Evolutionary conservation across 23 tunicate genomes (phyloP), one percentile per base, ranked within the genome.

Genomic region (Clavelina lepadiformis): DNA sequence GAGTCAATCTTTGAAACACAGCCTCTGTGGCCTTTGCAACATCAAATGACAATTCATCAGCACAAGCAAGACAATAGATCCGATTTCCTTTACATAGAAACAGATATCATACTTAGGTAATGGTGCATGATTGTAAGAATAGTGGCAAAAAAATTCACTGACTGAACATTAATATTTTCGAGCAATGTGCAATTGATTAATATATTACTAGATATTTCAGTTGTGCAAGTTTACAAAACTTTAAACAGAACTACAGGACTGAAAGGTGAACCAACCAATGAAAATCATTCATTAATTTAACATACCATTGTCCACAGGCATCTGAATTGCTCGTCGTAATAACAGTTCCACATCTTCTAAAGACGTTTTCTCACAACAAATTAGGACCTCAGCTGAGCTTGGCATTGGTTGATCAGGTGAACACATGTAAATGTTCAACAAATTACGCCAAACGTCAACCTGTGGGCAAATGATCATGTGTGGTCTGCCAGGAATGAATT

Each of bases 31-130:
- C 81, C 38, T 46, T 37, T 25, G 91, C 80, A 46, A 68, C 77
- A 49, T 75, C 75, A 67, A 83, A 83, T 19, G 20, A 15, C 1
- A 83, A 34, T 25, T 67, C 59, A 50, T 83, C 91, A 45, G 91
- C 91, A 68, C 80, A 83, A 2, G 82, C 91, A 24, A 74, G 68
- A 46, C 73, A 60, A 41, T 28, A 62, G 20, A 72, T 64, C 61
- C 70, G 27, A 15, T 51, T 61, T 22, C 77, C 72, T 69, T n/a
- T n/a, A n/a, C n/a, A n/a, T n/a, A n/a, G n/a, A n/a, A n/a, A n/a
- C n/a, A n/a, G n/a, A n/a, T n/a, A n/a, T n/a, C n/a, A n/a, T n/a
- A n/a, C n/a, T n/a, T n/a, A n/a, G n/a, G n/a, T n/a, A n/a, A n/a
- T n/a, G n/a, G n/a, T n/a, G n/a, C n/a, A n/a, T n/a, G n/a, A n/a